Evolutionary conservation across 2,113 vertebrate genomes (phyloP).

Genomic region (Loxodonta africana): DNA sequence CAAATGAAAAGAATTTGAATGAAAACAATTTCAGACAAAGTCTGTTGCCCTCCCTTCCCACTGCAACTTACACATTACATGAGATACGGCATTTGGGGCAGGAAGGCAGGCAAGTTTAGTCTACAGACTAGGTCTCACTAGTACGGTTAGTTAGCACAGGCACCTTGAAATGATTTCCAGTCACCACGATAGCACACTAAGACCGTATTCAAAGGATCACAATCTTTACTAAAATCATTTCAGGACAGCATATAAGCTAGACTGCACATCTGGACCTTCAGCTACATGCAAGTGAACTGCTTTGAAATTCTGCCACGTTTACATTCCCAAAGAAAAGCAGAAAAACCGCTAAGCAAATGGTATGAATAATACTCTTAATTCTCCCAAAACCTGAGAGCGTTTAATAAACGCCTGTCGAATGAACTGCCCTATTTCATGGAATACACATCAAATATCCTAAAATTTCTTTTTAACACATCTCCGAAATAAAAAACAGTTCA

Average conservation of each 20-base stretch:
- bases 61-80: not conserved
- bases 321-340: constrained; percentile 58
- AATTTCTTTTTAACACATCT: constrained; percentile 21
- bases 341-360: not conserved
- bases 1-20: constrained; percentile 25
- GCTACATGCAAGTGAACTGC: not conserved
- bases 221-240: constrained; percentile 41
- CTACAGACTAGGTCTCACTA: not conserved
- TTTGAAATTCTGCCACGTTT: constrained; percentile 41
- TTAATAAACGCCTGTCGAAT: constrained; percentile 10
- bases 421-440: not conserved
- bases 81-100: not conserved
- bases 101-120: not conserved
- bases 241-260: not conserved
- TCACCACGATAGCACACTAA: constrained; percentile 4
- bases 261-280: constrained; percentile 27
- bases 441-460: not conserved
- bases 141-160: not conserved
- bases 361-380: constrained; percentile 35
- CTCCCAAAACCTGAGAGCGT: constrained; percentile 26
- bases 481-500: not conserved
- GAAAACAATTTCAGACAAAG: not conserved
- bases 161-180: constrained; percentile 9
- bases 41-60: not conserved
- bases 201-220: not conserved